phyloP scores from a whole-genome alignment of 2,888 invertebrate species.

The Cyclophora albipunctata region DNA sequence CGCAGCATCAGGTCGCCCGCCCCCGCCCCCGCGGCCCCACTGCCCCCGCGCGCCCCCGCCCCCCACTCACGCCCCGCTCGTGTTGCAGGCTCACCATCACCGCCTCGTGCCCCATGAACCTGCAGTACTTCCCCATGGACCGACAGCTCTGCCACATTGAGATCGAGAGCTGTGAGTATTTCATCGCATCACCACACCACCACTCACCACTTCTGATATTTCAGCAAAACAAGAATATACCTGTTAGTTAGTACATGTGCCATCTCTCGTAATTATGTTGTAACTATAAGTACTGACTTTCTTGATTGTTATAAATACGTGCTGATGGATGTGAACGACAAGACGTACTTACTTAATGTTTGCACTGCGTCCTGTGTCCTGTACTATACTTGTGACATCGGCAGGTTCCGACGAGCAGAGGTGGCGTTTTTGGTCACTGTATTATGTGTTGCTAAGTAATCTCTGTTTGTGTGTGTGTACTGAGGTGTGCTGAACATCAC shows the following conservation, averaged over 20 bases:
- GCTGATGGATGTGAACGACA: too few relatives aligned
- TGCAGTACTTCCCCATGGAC: slow-evolving; percentile 96
- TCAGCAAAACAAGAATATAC: not conserved
- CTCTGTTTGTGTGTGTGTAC: too few relatives aligned
- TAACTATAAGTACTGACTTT: too few relatives aligned
- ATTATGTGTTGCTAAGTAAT: too few relatives aligned
- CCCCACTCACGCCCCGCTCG: not conserved
- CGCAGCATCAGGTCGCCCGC: slow-evolving; percentile 86
- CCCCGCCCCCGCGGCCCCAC: not conserved
- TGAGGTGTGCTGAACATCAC: too few relatives aligned
- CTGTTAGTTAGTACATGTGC: slow-evolving; percentile 7
- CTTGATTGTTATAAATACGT: too few relatives aligned
- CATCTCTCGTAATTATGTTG: slow-evolving; percentile 1
- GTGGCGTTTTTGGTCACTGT: too few relatives aligned
- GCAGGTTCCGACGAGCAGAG: too few relatives aligned
- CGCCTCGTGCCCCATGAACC: slow-evolving; percentile 94
- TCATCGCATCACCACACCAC: slow-evolving; percentile 10
- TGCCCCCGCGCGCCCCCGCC: not conserved
- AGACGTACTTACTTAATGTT: too few relatives aligned
- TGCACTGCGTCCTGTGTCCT: too few relatives aligned
- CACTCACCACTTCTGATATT: too few relatives aligned
- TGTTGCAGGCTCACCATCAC: slow-evolving; percentile 89
- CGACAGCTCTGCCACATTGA: slow-evolving; percentile 93
- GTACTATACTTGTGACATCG: too few relatives aligned
- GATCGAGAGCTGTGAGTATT: slow-evolving; percentile 95